Evolutionary conservation across 2,888 invertebrate genomes (phyloP), one percentile per base, ranked within the genome.

Genomic region (Drosophila emarginata): DNA sequence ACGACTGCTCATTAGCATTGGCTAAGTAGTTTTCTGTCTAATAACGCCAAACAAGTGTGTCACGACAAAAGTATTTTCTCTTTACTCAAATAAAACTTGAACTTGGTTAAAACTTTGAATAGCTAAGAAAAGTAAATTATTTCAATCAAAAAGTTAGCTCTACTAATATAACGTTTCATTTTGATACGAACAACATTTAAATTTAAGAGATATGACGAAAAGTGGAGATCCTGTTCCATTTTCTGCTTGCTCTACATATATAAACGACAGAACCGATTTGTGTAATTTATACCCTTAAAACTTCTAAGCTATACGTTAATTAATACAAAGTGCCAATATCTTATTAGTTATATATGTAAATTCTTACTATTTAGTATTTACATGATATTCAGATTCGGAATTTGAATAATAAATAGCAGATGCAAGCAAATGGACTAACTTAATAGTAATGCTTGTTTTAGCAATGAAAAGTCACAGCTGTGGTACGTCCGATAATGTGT

Each of bases 1-100:
- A 56, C 53, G n/a, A n/a, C 15, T 57, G 50, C 66, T 70, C 37
- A 76, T 72, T 80, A 72, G 78, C 76, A 72, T 74, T 2, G 68
- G 53, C 61, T 50, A 73, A 76, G 59, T 54, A 61, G 56, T 40
- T 40, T 40, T 40, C 15, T 18, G 9, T 18, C 11, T n/a, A 0
- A n/a, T n/a, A n/a, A n/a, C n/a, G 45, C 21, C 45, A 21, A 45
- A 3, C 18, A 18, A 12, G 4, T 21, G 6, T 12, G 45, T 45
- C 15, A 21, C 4, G 4, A 12, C 11, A 11, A 45, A 12, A 18
- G 18, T 4, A 18, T 11, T 45, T n/a, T 40, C 15, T 15, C 40
- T 15, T n/a, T 6, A 7, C 40, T 39, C 3, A 15, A 7, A 14
- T 11, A 37, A 15, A 39, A 39, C 23, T 39, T 23, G 18, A n/a